Evolutionary conservation across 2,888 invertebrate species (phyloP).

Genomic region (Eucera pruinosa): DNA sequence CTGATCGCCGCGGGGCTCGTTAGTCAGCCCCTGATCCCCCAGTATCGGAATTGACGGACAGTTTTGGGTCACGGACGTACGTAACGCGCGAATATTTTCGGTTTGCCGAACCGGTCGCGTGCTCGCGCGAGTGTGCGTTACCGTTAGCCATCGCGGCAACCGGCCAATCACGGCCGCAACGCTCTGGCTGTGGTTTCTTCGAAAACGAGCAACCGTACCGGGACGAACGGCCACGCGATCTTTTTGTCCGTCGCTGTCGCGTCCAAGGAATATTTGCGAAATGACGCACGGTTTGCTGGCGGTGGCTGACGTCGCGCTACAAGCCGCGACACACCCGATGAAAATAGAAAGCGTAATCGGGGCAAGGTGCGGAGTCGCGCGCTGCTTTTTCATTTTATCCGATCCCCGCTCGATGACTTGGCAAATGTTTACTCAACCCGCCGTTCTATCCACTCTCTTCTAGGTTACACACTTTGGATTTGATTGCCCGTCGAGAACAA

Average conservation of each 20-base stretch:
- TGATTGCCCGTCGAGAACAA: not conserved
- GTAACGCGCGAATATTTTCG: constrained; percentile 66
- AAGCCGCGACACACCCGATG: constrained; percentile 38
- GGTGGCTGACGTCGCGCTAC: constrained; percentile 19
- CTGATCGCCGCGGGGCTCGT: constrained; percentile 25
- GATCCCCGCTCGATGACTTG: constrained; percentile 2
- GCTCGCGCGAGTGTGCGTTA: constrained; percentile 44
- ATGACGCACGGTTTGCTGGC: constrained; percentile 35
- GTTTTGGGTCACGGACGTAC: constrained; percentile 71
- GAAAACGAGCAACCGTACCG: constrained; percentile 18
- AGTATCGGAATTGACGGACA: constrained; percentile 60
- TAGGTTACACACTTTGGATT: not conserved
- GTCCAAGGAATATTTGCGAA: constrained; percentile 55
- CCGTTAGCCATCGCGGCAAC: constrained; percentile 49
- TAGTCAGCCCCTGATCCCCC: constrained; percentile 30
- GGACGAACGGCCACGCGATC: not conserved
- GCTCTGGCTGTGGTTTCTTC: constrained; percentile 11
- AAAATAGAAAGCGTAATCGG: constrained; percentile 69
- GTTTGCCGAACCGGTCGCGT: constrained; percentile 38
- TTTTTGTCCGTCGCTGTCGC: not conserved
- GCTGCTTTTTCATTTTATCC: constrained; percentile 2
- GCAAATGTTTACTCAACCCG: constrained; percentile 33
- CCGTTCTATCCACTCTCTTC: not conserved
- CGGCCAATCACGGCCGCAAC: not conserved
- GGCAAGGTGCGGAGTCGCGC: constrained; percentile 47